Conservation (phyloP, 2,113 vertebrate genomes). For the Sinocyclocheilus grahami region DNA sequence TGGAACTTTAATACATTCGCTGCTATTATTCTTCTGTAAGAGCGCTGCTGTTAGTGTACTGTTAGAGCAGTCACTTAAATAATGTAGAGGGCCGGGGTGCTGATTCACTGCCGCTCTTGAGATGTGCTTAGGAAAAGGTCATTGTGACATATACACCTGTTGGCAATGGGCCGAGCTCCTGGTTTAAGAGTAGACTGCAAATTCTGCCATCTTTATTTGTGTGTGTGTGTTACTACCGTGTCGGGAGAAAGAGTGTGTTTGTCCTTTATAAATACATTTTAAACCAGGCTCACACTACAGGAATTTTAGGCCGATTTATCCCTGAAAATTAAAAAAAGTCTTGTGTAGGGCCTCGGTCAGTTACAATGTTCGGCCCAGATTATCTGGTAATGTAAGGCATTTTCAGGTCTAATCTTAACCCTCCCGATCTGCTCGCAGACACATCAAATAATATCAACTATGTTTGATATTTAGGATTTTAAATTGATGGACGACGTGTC, state of each 20-base stretch:
- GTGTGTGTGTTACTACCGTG: not conserved
- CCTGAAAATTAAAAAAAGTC: too few relatives aligned
- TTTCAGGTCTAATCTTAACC: too few relatives aligned
- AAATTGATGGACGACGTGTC: too few relatives aligned
- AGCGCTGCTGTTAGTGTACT: constrained; percentile 38
- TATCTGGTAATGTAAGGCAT: too few relatives aligned
- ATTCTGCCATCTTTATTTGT: not conserved
- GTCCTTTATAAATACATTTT: not conserved
- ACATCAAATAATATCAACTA: too few relatives aligned
- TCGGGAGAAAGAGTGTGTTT: not conserved
- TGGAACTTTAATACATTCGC: not conserved
- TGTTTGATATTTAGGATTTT: too few relatives aligned
- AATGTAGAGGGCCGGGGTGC: constrained; percentile 39
- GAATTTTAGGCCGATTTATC: too few relatives aligned
- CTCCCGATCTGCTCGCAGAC: too few relatives aligned
- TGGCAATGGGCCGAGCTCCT: constrained; percentile 16
- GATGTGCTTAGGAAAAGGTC: constrained; percentile 53
- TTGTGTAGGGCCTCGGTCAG: too few relatives aligned
- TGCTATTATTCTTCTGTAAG: constrained; percentile 1
- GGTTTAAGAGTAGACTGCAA: constrained; percentile 16
- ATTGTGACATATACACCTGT: constrained; percentile 50
- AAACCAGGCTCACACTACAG: too few relatives aligned
- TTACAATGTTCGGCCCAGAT: too few relatives aligned
- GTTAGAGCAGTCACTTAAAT: constrained; percentile 45
- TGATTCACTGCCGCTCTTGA: constrained; percentile 42